A percentile compares a stretch with the other conserved stretches of the same genome.
Conservation (phyloP, 2,888 invertebrate genomes). For the Gryllus longicercus region DNA sequence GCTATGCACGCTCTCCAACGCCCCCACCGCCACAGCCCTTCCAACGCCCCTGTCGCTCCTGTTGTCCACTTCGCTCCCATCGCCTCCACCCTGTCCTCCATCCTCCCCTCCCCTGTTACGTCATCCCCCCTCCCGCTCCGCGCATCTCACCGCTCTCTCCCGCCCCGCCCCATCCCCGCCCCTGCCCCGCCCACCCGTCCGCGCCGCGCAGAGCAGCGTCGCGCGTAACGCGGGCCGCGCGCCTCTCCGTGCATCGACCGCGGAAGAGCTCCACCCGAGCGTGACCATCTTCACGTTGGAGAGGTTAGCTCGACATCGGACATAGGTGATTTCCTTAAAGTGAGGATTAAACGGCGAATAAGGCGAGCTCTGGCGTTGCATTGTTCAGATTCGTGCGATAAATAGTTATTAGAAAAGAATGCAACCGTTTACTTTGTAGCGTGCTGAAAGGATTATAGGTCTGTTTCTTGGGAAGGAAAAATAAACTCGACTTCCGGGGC, state of each 20-base stretch:
- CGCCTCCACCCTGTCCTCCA: too few species aligned
- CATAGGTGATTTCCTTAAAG: constrained; percentile 17
- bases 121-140: too few species aligned
- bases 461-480: neutral
- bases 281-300: constrained; percentile 5
- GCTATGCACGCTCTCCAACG: neutral
- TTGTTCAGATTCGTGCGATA: constrained; percentile 17
- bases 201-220: neutral
- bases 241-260: neutral
- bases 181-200: neutral
- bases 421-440: neutral
- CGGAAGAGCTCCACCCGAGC: constrained; percentile 5
- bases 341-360: constrained; percentile 17
- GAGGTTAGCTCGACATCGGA: constrained; percentile 10
- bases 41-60: neutral
- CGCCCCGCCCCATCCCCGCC: too few species aligned
- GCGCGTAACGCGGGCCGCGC: constrained; percentile 17
- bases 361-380: neutral
- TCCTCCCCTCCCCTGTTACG: too few species aligned
- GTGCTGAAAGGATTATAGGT: constrained; percentile 2
- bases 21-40: neutral
- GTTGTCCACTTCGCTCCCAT: neutral
- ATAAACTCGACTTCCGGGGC: neutral
- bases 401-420: neutral
- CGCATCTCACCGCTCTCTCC: too few species aligned